Base-by-base conservation (phyloP, 2,797 vertebrate genomes). In the Cichlasoma orientale region DNA sequence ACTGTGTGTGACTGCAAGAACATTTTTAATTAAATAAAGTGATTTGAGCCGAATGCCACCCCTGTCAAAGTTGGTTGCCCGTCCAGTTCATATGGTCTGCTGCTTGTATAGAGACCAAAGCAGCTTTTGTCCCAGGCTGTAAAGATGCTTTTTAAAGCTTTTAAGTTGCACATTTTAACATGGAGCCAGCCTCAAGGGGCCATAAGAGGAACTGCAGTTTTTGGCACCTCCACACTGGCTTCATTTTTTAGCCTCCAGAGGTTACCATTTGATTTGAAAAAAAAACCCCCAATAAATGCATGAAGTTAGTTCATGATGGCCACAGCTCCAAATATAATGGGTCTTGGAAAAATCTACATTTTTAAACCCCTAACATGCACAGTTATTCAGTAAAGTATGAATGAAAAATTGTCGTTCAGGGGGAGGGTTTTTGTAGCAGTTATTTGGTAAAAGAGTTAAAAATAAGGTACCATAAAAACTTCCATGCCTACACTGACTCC, bases 401-500 rank as follows among this genome's bases (percentile, higher is more conserved):
- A 47, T 27, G 61, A 66, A 66, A 52, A 66, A 56, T 0, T 74
- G 31, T 58, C 66, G 47, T 47, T 56, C 50, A 10, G 23, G 14
- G 53, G 36, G 16, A 29, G 25, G 54, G 54, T 25, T 71, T 75
- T 16, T n/a, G 41, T 55, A 78, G 61, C 31, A 50, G n/a, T 52
- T 36, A 78, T 52, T 81, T 74, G 68, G 56, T 27, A 5, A 75
- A 54, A 16, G 18, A 76, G 63, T 75, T 56, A 70, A 63, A 77
- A 79, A 75, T 75, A 57, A 80, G 18, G 52, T 21, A 52, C 61
- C 33, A 75, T 56, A 72, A 79, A 72, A 72, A 69, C 74, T 47
- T 73, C n/a, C 69, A 18, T 78, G 75, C 53, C 53, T 72, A 55
- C 27, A 7, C 19, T 56, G 74, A 70, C 68, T 77, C 57, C 79